Conservation (phyloP, 2,888 invertebrate species). For the Seladonia tumulorum region DNA sequence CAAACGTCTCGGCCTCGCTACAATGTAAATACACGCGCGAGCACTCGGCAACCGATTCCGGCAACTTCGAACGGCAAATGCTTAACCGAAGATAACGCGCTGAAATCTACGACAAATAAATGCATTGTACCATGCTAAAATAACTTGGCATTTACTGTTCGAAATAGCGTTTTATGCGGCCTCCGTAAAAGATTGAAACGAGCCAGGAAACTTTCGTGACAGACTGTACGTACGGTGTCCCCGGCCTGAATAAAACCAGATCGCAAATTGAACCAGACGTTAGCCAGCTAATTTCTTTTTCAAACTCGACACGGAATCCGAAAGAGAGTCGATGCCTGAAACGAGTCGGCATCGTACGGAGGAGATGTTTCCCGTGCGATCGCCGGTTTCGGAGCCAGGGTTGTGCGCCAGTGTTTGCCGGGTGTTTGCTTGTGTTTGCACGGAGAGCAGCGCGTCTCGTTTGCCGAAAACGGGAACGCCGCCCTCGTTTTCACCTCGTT, state of each 20-base stretch:
- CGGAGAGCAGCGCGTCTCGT: background rate
- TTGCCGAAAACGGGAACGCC: constrained; percentile 28
- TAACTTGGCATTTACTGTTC: too few species aligned
- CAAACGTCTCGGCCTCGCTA: too few species aligned
- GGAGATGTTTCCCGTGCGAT: background rate
- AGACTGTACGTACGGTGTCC: background rate
- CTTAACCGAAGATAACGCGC: too few species aligned
- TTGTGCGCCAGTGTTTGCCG: background rate
- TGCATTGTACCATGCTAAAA: too few species aligned
- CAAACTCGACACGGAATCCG: background rate
- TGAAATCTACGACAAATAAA: too few species aligned
- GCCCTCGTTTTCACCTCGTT: constrained; percentile 45
- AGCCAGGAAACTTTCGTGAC: background rate
- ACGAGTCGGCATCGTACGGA: background rate
- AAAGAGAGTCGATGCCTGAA: background rate
- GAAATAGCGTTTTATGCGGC: background rate
- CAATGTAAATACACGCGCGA: too few species aligned
- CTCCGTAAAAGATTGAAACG: too few species aligned
- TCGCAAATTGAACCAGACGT: background rate
- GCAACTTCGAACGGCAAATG: too few species aligned
- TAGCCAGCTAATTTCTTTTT: constrained; percentile 14
- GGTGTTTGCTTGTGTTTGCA: background rate
- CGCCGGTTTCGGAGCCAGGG: background rate
- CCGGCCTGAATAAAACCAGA: background rate
- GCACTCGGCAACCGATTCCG: too few species aligned